These are phyloP conservation scores for Catharus ustulatus DNA, from an alignment of 2,797 vertebrate species.

Conservation along the genomic window DNA sequence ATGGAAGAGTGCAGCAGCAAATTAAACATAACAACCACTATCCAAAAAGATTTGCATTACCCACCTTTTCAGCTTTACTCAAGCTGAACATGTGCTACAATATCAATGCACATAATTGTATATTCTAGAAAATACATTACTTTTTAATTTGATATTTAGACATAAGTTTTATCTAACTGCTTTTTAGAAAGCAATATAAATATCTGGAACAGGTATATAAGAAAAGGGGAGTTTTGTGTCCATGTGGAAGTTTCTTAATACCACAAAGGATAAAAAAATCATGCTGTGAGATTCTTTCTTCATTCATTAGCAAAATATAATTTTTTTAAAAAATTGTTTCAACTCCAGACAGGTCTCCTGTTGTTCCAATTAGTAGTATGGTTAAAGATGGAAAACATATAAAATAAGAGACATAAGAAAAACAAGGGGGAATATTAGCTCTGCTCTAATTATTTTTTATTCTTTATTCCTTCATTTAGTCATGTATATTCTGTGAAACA, in stretches of 20 bases:
- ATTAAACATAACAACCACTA: not conserved
- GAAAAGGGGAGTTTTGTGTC: rapidly evolving
- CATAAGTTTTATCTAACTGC: not conserved
- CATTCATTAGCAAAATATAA: not conserved
- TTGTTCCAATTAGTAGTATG: not conserved
- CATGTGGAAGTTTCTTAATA: not conserved
- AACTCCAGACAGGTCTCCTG: not conserved
- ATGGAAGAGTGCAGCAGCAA: not conserved
- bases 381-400: not conserved
- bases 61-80: not conserved
- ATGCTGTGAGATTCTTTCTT: not conserved
- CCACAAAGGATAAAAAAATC: not conserved
- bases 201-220: not conserved
- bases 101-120: not conserved
- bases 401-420: not conserved
- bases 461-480: not conserved
- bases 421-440: not conserved
- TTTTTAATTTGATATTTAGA: not conserved
- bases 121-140: not conserved
- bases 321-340: rapidly evolving
- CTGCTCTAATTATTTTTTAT: not conserved
- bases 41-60: not conserved
- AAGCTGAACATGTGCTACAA: not conserved
- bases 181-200: not conserved
- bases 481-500: not conserved